Evolutionary conservation across 92 coral and sea anemone species (phyloP), one percentile per base, ranked within the genome.

Genomic region (Epizoanthus ramosus): DNA sequence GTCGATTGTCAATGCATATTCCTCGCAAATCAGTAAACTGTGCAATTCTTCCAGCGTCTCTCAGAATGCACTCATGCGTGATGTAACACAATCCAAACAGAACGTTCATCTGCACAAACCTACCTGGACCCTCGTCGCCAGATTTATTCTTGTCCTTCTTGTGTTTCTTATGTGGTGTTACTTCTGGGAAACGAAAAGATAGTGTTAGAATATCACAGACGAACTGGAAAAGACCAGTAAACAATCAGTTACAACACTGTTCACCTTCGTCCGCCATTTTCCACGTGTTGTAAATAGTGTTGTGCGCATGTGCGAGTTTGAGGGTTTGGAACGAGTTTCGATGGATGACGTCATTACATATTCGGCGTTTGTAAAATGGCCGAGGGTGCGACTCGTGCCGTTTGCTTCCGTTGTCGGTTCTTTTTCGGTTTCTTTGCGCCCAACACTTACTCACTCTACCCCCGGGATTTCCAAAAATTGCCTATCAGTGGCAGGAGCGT

Each of bases 111-210:
- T 67, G 72, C 50, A 35, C 8, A 75, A 57, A 33, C 45, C 53
- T 86, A 91, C 94, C 97, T 86, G 86, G 59, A 17, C 84, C 92
- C 22, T 84, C 91, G 13, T 88, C 92, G 39, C 77, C 89, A 6
- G 92, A 60, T 63, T 86, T 88, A 8, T 56, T 87, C 52, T 90
- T 93, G 54, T 90, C 93, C 33, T 93, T 93, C 83, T 89, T 91
- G 85, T 91, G 91, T 71, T 93, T 93, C 93, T 93, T 93, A 21
- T 81, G 93, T 6, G 93, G 80, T 18, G 87, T 86, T 67, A 73
- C 87, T 35, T 84, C 93, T 88, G 37, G 45, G n/a, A 66, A 63
- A 85, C 16, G 47, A 75, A 22, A 19, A 75, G 3, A 35, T 16
- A 35, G 19, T 8, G 47, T 75, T 58, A 18, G 60, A 75, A 57